Percentiles rank a stretch among this genome's conserved stretches.
These are phyloP conservation scores for Micrasema longulum DNA, from an alignment of 1,140 invertebrate species.

Conservation along the genomic window DNA sequence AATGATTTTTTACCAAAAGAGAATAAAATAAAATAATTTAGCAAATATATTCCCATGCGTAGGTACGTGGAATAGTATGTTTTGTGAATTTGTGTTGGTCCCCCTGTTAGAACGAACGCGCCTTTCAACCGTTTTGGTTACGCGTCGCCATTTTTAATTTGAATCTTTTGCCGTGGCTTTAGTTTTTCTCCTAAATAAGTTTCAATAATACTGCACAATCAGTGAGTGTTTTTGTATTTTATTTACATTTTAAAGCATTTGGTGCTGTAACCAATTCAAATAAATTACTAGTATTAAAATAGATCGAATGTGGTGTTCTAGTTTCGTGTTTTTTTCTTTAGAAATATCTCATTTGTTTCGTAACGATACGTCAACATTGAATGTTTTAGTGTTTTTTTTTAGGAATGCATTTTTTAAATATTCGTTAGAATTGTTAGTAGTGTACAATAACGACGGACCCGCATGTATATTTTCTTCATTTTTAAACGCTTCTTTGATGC, in stretches of 20 bases:
- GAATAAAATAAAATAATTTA: too few relatives aligned
- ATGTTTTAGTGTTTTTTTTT: constrained; percentile 15
- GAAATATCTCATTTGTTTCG: constrained; percentile 27
- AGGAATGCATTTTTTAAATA: too few relatives aligned
- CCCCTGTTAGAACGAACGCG: constrained; percentile 10
- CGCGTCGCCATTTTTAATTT: constrained; percentile 42
- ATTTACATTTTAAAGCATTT: background rate
- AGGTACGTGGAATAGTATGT: too few relatives aligned
- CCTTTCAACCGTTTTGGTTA: constrained; percentile 35
- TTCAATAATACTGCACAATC: constrained; percentile 7
- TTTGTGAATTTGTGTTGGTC: constrained; percentile 22
- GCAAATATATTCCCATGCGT: too few relatives aligned
- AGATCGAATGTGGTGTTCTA: too few relatives aligned
- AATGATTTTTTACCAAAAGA: too few relatives aligned
- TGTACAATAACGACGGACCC: too few relatives aligned
- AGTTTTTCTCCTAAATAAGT: constrained; percentile 2
- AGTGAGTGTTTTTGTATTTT: constrained; percentile 24
- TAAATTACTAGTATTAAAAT: too few relatives aligned
- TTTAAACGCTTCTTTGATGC: background rate
- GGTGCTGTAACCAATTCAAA: too few relatives aligned
- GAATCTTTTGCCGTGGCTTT: constrained; percentile 27
- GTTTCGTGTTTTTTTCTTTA: too few relatives aligned
- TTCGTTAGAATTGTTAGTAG: too few relatives aligned
- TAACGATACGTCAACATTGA: constrained; percentile 38
- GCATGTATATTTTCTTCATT: background rate